A percentile compares a stretch with the other conserved stretches of the same genome.
phyloP scores from a whole-genome alignment of 2,888 invertebrate genomes.

The Lomographa bimaculata region DNA sequence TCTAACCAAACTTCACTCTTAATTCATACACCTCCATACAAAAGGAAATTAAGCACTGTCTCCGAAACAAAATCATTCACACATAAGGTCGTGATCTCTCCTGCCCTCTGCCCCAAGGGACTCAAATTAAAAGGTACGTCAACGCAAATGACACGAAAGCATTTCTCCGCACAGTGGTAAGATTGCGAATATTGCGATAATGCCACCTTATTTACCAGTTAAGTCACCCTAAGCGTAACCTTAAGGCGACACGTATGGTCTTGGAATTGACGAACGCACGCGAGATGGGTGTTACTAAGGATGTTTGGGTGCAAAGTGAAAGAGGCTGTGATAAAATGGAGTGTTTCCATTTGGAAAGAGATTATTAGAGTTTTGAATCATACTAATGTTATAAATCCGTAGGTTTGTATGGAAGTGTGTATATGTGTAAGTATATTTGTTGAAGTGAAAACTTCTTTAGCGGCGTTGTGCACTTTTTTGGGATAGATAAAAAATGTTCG shows the following conservation, averaged over 20 bases:
- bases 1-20: too few species aligned
- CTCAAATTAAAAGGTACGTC: slow-evolving; percentile 48
- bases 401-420: too few species aligned
- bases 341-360: too few species aligned
- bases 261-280: slow-evolving; percentile 48
- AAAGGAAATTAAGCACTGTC: slow-evolving; percentile 5
- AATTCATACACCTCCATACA: too few species aligned
- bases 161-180: slow-evolving; percentile 40
- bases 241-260: slow-evolving; percentile 45
- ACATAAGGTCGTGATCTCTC: slow-evolving; percentile 34
- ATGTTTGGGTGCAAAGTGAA: slow-evolving; percentile 4
- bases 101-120: slow-evolving; percentile 40
- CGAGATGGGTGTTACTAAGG: slow-evolving; percentile 42
- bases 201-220: slow-evolving; percentile 45
- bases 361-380: too few species aligned
- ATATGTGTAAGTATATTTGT: too few species aligned
- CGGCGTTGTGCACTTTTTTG: too few species aligned
- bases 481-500: too few species aligned
- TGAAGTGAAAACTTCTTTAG: too few species aligned
- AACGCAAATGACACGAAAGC: slow-evolving; percentile 52
- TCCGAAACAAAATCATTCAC: slow-evolving; percentile 19
- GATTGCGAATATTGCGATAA: slow-evolving; percentile 55
- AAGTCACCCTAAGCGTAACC: slow-evolving; percentile 53
- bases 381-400: too few species aligned
- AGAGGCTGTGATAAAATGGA: too few species aligned